Percentiles rank a stretch among this genome's conserved stretches.
Evolutionary conservation across 1,140 invertebrate genomes (phyloP).

Genomic region (Micrasema longulum): DNA sequence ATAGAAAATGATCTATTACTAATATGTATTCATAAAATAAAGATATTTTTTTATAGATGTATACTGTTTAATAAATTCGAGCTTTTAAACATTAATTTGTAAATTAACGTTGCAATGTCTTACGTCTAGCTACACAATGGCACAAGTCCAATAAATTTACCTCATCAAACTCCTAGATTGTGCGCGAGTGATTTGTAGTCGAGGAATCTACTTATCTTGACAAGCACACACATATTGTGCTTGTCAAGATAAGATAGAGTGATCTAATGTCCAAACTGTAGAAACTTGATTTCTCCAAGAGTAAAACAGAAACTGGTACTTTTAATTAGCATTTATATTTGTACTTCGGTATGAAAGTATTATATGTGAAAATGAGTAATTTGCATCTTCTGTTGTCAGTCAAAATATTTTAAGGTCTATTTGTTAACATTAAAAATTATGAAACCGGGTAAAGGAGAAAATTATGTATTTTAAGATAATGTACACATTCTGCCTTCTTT

Average conservation of each 20-base stretch:
- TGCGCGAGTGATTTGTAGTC: too few relatives aligned
- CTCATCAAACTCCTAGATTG: too few relatives aligned
- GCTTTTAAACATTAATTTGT: not conserved
- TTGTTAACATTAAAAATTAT: not conserved
- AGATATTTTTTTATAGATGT: slow-evolving; percentile 34
- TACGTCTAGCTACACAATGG: too few relatives aligned
- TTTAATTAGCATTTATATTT: too few relatives aligned
- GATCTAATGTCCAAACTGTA: too few relatives aligned
- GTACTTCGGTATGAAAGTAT: not conserved
- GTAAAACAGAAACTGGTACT: not conserved
- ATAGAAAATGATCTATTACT: too few relatives aligned
- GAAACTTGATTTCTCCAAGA: too few relatives aligned
- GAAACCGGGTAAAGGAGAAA: not conserved
- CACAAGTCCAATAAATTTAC: too few relatives aligned
- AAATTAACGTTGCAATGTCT: too few relatives aligned
- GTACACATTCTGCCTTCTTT: slow-evolving; percentile 37
- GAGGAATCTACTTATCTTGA: too few relatives aligned
- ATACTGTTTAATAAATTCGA: slow-evolving; percentile 13
- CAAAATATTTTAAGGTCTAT: not conserved
- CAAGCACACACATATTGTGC: too few relatives aligned
- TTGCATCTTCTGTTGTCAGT: not conserved
- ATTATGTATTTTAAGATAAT: slow-evolving; percentile 3
- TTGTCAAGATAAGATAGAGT: too few relatives aligned
- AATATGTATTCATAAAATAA: slow-evolving; percentile 20
- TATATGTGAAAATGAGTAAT: not conserved